Evolutionary conservation across 2,797 vertebrate species (phyloP).

Genomic region (Onychomys leucogaster): DNA sequence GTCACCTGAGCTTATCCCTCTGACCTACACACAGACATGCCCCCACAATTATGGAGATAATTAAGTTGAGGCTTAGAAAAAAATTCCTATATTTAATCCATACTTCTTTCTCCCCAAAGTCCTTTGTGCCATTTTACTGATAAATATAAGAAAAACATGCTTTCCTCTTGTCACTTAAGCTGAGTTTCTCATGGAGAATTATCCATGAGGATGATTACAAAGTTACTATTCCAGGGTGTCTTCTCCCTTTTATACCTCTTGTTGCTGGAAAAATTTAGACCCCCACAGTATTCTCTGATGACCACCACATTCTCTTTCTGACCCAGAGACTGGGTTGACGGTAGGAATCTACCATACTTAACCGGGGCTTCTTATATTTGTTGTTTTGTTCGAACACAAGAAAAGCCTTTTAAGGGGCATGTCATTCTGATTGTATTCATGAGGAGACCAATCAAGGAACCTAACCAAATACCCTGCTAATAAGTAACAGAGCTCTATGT

Average conservation of each 20-base stretch:
- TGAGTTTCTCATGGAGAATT: not conserved
- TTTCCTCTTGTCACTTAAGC: not conserved
- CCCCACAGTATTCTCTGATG: not conserved
- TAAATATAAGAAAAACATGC: not conserved
- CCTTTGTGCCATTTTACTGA: constrained; percentile 32
- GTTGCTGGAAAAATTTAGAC: not conserved
- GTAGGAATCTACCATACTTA: not conserved
- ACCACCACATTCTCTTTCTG: not conserved
- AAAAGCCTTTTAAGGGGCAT: not conserved
- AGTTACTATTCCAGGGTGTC: not conserved
- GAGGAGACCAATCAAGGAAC: constrained; percentile 2
- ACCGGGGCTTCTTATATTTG: not conserved
- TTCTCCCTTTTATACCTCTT: not conserved
- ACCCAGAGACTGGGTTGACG: not conserved
- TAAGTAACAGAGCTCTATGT: not conserved
- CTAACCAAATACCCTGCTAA: not conserved
- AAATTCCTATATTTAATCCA: constrained; percentile 23
- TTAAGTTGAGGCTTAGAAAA: constrained; percentile 26
- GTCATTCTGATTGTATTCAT: constrained; percentile 25
- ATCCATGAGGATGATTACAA: not conserved
- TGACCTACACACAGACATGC: not conserved
- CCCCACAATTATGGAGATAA: not conserved
- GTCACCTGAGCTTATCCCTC: not conserved
- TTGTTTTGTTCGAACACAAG: not conserved
- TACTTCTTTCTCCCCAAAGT: constrained; percentile 36